Evolutionary conservation across 2,797 vertebrate species (phyloP).

Genomic region (Liasis olivaceus): DNA sequence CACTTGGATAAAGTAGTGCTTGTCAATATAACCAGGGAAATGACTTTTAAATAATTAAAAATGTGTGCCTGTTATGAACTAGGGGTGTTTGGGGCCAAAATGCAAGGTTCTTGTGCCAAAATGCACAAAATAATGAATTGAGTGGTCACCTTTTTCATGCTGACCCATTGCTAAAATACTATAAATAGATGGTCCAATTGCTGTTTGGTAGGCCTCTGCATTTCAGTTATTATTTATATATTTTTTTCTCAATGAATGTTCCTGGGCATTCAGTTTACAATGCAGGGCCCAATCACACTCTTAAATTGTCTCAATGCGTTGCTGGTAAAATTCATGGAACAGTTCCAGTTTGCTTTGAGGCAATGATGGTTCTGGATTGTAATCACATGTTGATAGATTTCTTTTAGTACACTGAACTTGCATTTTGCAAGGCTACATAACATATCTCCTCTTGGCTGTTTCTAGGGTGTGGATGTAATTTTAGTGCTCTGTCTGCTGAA

Average conservation of each 20-base stretch:
- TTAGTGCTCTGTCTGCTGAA: not conserved
- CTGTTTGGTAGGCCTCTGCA: not conserved
- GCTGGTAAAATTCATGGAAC: not conserved
- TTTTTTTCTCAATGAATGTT: not conserved
- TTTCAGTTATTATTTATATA: not conserved
- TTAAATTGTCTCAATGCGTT: not conserved
- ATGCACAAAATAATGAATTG: not conserved
- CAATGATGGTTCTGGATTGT: not conserved
- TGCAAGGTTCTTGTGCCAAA: not conserved
- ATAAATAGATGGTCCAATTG: not conserved
- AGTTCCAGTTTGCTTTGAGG: not conserved
- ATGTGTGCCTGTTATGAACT: not conserved
- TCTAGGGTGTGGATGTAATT: not conserved
- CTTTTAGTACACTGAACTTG: not conserved
- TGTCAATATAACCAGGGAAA: slow-evolving; percentile 5
- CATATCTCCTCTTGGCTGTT: not conserved
- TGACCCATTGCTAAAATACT: not conserved
- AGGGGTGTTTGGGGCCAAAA: not conserved
- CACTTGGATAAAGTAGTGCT: not conserved
- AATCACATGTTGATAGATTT: not conserved
- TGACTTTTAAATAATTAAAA: slow-evolving; percentile 22
- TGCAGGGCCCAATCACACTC: not conserved
- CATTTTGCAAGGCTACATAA: not conserved
- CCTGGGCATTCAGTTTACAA: not conserved
- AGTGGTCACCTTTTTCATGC: not conserved